Evolutionary conservation across 2,797 vertebrate species (phyloP), one percentile per base, ranked within the genome.

Genomic region (Neosilurus mollespiculum): DNA sequence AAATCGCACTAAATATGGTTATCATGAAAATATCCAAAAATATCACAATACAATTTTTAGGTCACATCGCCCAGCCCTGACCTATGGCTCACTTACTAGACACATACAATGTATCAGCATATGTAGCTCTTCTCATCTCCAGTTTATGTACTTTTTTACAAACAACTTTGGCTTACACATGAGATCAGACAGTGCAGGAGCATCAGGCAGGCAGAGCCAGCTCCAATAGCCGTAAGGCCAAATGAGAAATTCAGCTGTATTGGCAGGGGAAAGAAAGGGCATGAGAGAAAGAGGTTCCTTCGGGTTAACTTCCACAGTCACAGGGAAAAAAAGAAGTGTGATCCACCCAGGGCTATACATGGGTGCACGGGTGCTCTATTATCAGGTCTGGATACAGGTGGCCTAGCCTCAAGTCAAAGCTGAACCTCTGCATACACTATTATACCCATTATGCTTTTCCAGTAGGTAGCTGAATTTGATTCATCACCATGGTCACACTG

Each of bases 151-250:
- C 5, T 24, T 66, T 30, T 51, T 34, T 43, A 26, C 43, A 61
- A 67, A 34, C 30, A 43, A 22, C 76, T 53, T 30, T 51, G 20
- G 26, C 59, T 77, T 56, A 58, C 37, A 83, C 81, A 86, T 83
- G 81, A 86, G 80, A 80, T 83, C 11, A 87, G 83, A 84, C 83
- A 86, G 83, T 80, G 70, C 75, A 86, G 65, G 70, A 70, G 64
- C 24, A 34, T 83, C 54, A 85, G 81, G 34, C 83, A 83, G 84
- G 64, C 75, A 86, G 77, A 80, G 75, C 76, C 56, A 80, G 79
- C 86, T 82, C 62, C n/a, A 12, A 51, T 83, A 78, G 59, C 81
- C 78, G 14, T 9, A 65, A 71, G 86, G 81, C 66, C 30, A 51
- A 61, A 69, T 76, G 72, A 83, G 58, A 85, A 83, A 87, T 79